Evolutionary conservation across 2,113 vertebrate genomes (phyloP).

Genomic region (Phodopus roborovskii): DNA sequence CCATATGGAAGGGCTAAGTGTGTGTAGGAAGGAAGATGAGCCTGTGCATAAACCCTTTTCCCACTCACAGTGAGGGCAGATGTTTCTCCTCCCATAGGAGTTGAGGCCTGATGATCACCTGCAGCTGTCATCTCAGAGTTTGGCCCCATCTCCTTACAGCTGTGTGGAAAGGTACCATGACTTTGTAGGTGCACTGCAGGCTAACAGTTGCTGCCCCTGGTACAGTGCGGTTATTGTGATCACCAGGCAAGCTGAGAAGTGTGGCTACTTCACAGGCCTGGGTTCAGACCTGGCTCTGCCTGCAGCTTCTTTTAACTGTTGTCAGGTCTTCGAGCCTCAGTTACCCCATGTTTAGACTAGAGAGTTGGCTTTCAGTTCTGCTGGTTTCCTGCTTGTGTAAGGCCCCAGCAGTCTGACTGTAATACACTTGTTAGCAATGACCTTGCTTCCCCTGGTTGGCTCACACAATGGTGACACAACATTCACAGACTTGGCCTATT

Average conservation of each 20-base stretch:
- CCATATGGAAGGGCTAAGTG: background rate
- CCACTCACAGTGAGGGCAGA: background rate
- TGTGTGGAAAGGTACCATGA: background rate
- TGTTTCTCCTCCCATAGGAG: background rate
- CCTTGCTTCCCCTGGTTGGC: background rate
- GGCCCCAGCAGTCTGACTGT: background rate
- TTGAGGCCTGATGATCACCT: background rate
- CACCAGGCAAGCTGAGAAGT: background rate
- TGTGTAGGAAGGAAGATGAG: background rate
- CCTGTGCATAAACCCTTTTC: background rate
- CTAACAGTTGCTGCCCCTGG: background rate
- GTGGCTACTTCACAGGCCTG: background rate
- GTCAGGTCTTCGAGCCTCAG: background rate
- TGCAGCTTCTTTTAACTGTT: background rate
- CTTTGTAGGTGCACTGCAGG: background rate
- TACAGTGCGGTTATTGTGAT: background rate
- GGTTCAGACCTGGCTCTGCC: background rate
- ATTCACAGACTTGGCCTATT: background rate
- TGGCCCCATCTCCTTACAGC: background rate
- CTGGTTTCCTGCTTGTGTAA: background rate
- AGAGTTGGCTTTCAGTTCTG: background rate
- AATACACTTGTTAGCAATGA: rapidly evolving
- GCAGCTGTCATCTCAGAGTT: background rate
- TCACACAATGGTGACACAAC: background rate
- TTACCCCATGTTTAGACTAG: background rate